These are phyloP conservation scores for Platycercus adscitus DNA, from an alignment of 2,113 vertebrate genomes.

Conservation along the genomic window DNA sequence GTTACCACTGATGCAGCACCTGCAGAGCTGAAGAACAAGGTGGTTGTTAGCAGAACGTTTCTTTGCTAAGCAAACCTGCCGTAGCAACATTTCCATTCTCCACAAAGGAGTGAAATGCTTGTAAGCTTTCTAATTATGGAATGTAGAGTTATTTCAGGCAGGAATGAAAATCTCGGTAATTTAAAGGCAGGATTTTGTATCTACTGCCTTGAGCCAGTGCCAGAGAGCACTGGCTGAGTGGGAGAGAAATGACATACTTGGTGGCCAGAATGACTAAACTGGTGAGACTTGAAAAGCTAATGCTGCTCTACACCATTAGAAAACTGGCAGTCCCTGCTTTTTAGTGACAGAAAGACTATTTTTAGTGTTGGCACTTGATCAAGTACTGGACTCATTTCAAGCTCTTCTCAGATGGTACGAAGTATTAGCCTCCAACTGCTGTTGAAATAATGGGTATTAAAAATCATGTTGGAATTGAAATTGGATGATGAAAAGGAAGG, in stretches of 20 bases:
- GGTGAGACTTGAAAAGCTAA: constrained; percentile 32
- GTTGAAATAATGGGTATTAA: constrained; percentile 45
- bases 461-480: constrained; percentile 22
- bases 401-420: constrained; percentile 32
- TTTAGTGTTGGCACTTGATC: constrained; percentile 42
- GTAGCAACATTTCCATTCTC: not conserved
- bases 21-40: not conserved
- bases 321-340: constrained; percentile 48
- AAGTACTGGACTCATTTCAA: constrained; percentile 5
- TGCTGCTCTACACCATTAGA: constrained; percentile 1
- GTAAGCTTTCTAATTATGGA: constrained; percentile 32
- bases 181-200: constrained; percentile 15
- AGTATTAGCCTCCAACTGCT: not conserved
- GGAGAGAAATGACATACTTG: constrained; percentile 10
- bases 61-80: not conserved
- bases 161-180: constrained; percentile 15
- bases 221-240: not conserved
- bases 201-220: not conserved
- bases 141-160: not conserved
- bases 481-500: constrained; percentile 1
- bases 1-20: not conserved
- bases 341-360: constrained; percentile 58
- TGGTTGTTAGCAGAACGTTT: not conserved
- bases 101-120: not conserved
- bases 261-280: constrained; percentile 43